Evolutionary conservation across 2,113 vertebrate species (phyloP), one percentile per base, ranked within the genome.

Genomic region (Aphyosemion australe): DNA sequence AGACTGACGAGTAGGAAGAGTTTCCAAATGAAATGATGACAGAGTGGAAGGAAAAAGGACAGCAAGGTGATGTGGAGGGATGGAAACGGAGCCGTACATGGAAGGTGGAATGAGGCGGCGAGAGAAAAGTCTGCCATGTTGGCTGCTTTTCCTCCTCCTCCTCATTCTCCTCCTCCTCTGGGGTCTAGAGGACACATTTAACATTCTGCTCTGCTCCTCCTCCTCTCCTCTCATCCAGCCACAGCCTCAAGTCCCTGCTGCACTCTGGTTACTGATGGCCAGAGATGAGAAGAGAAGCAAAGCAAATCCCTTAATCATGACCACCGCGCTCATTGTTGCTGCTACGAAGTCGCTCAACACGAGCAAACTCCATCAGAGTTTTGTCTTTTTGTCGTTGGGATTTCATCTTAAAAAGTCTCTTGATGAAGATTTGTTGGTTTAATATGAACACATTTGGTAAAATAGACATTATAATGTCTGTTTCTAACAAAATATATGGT

Each of bases 111-210:
- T 5, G 26, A 61, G 60, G 50, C 45, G 53, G 61, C 45, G 61
- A 74, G 66, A 60, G 49, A 63, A 73, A 39, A 72, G 79, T 75
- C 74, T 78, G 78, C 79, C 74, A 75, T 87, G 83, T 84, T 87
- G 73, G 82, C 86, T 76, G 66, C 68, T 75, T 81, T 84, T 37
- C 34, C 34, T 37, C 70, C 84, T 83, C 84, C 82, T 79, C 80
- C 75, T 69, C 56, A 26, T 69, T 26, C 83, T 84, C 83, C 76
- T 86, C 88, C 76, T 84, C 80, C 86, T 83, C 74, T 70, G 73
- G 80, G 83, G 84, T 85, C 84, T 83, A 87, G 87, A 91, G 91
- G 90, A 91, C 90, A 85, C 80, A 80, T 85, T 92, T 91, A 92
- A 89, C 89, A 92, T 92, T 91, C 91, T 80, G 56, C 85, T 87